A percentile compares a stretch with the other conserved stretches of the same genome.
Conservation (phyloP, 2,113 vertebrate species). For the Nycticebus coucang region DNA sequence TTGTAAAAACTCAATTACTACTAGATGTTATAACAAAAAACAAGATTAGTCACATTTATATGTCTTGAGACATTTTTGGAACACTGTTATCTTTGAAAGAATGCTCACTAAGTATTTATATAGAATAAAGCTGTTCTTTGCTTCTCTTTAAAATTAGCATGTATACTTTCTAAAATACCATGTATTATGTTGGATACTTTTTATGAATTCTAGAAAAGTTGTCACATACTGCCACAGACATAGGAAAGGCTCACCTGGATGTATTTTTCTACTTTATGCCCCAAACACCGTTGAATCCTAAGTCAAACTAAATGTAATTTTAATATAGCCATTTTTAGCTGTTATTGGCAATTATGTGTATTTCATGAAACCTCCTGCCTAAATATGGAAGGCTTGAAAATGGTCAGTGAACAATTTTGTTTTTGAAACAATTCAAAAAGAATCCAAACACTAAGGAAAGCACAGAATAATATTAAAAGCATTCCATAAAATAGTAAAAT, state of each 20-base stretch:
- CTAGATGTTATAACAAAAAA: background rate
- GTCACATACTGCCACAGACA: background rate
- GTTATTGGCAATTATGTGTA: background rate
- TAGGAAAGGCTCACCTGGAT: background rate
- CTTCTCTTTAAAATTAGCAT: background rate
- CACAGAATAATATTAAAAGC: constrained; percentile 18
- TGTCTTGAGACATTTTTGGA: background rate
- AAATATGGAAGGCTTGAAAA: constrained; percentile 51
- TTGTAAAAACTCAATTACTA: background rate
- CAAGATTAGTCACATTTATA: background rate
- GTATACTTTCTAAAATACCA: background rate
- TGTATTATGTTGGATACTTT: background rate
- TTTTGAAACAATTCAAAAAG: constrained; percentile 65
- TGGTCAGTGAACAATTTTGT: constrained; percentile 22
- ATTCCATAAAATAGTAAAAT: constrained; percentile 6
- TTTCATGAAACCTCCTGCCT: constrained; percentile 20
- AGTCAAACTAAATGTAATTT: constrained; percentile 52
- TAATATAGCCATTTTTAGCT: constrained; percentile 42
- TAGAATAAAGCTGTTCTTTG: background rate
- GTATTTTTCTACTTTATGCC: constrained; percentile 29
- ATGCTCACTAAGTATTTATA: background rate
- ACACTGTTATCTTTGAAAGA: background rate
- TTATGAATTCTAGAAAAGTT: background rate
- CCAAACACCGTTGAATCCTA: background rate
- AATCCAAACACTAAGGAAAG: constrained; percentile 51